These are phyloP conservation scores for Planiliza haematocheilus DNA, from an alignment of 2,113 vertebrate species.

Conservation along the genomic window DNA sequence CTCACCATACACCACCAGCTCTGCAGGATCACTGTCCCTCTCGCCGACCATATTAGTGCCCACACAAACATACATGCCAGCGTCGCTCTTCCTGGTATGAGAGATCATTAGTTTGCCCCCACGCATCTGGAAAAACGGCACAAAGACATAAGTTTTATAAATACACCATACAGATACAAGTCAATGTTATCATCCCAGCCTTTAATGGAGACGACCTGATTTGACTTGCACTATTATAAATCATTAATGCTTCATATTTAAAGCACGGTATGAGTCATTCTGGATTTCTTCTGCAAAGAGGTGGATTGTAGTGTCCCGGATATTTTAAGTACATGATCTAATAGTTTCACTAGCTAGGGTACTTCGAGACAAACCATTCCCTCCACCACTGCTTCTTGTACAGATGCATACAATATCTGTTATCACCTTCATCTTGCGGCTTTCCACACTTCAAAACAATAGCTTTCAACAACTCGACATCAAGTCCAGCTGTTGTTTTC, in stretches of 20 bases:
- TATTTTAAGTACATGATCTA: not conserved
- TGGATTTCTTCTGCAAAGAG: not conserved
- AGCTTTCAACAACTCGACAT: slow-evolving; percentile 25
- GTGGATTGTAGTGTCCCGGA: not conserved
- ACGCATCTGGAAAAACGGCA: slow-evolving; percentile 87
- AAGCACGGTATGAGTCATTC: not conserved
- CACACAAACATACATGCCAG: slow-evolving; percentile 96
- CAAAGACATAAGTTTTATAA: slow-evolving; percentile 1
- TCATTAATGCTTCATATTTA: not conserved
- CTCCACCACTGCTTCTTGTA: not conserved
- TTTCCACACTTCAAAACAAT: not conserved
- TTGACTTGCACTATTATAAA: not conserved
- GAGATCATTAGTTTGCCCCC: slow-evolving; percentile 97
- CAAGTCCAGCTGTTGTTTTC: slow-evolving; percentile 38
- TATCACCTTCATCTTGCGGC: not conserved
- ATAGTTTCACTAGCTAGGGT: not conserved
- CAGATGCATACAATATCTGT: not conserved
- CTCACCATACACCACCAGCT: slow-evolving; percentile 95
- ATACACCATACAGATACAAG: not conserved
- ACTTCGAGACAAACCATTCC: too few species aligned
- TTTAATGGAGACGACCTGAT: slow-evolving; percentile 20
- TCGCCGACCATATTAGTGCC: slow-evolving; percentile 99
- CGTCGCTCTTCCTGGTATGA: slow-evolving; percentile 94
- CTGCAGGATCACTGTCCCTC: slow-evolving; percentile 95
- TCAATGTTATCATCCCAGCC: not conserved